A percentile compares a stretch with the other conserved stretches of the same genome.
Evolutionary conservation across 2,888 invertebrate species (phyloP).

Genomic region (Dryococelus australis): DNA sequence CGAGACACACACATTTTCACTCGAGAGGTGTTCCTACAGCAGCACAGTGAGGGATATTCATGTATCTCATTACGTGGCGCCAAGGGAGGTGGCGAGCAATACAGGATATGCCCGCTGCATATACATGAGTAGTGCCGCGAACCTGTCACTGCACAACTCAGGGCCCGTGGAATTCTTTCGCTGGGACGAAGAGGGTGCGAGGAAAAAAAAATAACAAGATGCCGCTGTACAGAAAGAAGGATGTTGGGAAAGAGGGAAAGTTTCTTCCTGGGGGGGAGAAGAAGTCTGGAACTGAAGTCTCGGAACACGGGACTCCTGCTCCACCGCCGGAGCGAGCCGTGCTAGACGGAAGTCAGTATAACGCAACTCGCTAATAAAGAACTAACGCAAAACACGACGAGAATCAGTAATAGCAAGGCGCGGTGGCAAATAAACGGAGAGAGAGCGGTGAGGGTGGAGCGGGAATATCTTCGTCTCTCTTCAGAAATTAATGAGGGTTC

Average conservation of each 20-base stretch:
- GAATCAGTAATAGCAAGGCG: background rate
- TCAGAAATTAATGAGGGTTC: background rate
- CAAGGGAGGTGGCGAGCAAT: too few species aligned
- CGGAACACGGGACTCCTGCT: too few species aligned
- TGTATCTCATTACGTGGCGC: background rate
- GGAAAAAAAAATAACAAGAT: background rate
- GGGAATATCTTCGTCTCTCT: background rate
- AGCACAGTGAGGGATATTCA: background rate
- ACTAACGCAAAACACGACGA: background rate
- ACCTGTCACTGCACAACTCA: background rate
- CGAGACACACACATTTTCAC: background rate
- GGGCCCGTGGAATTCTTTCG: background rate
- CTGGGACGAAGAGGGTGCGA: background rate
- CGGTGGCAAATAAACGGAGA: background rate
- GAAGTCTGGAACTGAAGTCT: background rate
- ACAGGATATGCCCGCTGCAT: background rate
- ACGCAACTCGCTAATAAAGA: conserved; percentile 2
- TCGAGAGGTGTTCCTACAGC: background rate
- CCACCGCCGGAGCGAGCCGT: background rate
- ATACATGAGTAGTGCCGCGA: background rate
- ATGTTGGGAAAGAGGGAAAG: background rate
- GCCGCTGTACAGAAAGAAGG: background rate
- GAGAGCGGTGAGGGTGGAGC: background rate
- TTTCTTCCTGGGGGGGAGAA: background rate
- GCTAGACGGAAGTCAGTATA: background rate